Evolutionary conservation across 1,140 invertebrate species (phyloP), one percentile per base, ranked within the genome.

Genomic region (Mylabris phalerata): DNA sequence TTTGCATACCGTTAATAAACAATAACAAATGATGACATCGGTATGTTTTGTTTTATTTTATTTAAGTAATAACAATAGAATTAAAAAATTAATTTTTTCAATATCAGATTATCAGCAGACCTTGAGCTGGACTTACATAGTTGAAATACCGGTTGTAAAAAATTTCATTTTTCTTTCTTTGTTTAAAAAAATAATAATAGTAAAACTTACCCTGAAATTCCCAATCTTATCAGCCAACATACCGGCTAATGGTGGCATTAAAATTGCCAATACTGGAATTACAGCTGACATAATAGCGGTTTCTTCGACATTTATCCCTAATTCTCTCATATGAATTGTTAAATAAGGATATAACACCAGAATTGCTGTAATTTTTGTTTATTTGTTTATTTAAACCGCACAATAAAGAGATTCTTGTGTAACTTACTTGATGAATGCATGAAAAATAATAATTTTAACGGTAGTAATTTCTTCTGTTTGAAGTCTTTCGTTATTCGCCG

Each of bases 221-320:
- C 88, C 88, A 59, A 90, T 88, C 70, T 85, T 84, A 73, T 90
- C 88, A 0, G 87, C 87, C 10, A 89, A 73, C 73, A 89, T 79
- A 48, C 88, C 88, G 11, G 87, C 85, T 24, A 91, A 67, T 2
- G 88, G 88, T 24, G 88, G 87, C 79, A 89, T 89, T 27, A 91
- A 75, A 58, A 91, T 86, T 32, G 85, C 84, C 1, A 89, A 78
- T 49, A 91, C 80, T 1, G 90, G 89, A 46, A 87, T 88, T 2
- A 91, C 79, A 3, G 89, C 85, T 11, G 87, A 90, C 82, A 92
- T 92, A 60, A 92, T 85, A n/a, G 88, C 89, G 1, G 88, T 88
- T 76, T 93, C 89, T 71, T 89, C 85, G 5, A 89, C 83, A 57
- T 85, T 87, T 65, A 93, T 86, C 47, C 90, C 90, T 48, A 93